Base-by-base conservation (phyloP, 2,888 invertebrate genomes). In the Hydrotaea cyrtoneurina region DNA sequence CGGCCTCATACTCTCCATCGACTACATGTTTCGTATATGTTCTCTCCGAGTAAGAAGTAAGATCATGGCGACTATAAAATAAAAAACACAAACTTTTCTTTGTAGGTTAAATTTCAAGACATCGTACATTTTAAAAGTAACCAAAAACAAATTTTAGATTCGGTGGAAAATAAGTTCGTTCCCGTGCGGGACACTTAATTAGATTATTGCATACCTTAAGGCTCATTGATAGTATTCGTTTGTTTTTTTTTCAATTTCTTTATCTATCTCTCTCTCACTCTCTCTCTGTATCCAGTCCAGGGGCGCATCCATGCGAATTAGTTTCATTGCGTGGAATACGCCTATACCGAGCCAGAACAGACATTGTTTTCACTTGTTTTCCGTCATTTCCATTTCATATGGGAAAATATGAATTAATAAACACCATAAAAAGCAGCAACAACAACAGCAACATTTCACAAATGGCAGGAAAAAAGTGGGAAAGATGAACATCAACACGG, bases 331-430 rank as follows among this genome's bases (percentile, higher is more conserved):
- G 7, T 2, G 15, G n/a, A 2, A n/a, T 50, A n/a, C 50, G 50
- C 50, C 50, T 50, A 50, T n/a, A 15, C 43, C 43, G 5, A 43
- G 10, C 4, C 15, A 43, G 10, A 43, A 43, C n/a, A 50, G n/a
- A 50, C n/a, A 50, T 50, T 50, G 50, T 50, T 4, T 50, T 50
- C 50, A 50, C n/a, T 50, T 50, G 50, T 50, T 50, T 50, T 50
- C 50, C 15, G 26, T 15, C 26, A 15, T 23, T 59, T 59, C 15
- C 23, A 3, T 59, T 59, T 59, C 59, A 59, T 59, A 15, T 59
- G 59, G 59, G 59, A 26, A 59, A 26, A 59, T 59, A 59, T 59
- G 59, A 59, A 59, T 59, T 59, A 59, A 23, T 59, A 59, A 59
- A 59, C 15, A 26, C 59, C 26, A 26, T 13, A 23, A 59, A 21